These are phyloP conservation scores for Drosophila paulistorum DNA, from an alignment of 1,140 invertebrate species.

Conservation along the genomic window DNA sequence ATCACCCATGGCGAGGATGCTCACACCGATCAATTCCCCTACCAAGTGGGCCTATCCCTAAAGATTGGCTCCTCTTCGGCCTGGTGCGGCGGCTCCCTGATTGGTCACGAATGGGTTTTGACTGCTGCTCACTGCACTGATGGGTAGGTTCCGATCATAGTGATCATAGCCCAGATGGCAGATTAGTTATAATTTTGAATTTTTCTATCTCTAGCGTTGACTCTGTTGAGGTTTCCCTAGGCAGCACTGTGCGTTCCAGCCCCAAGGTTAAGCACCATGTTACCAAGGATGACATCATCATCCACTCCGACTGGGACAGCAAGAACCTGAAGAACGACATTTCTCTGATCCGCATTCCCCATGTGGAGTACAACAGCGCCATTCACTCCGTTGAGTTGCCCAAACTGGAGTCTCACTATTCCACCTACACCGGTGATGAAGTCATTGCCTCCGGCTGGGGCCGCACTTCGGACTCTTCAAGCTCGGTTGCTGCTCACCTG, in stretches of 20 bases:
- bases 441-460: conserved; percentile 73
- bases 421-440: conserved; percentile 49
- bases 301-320: conserved; percentile 83
- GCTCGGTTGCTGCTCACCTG: conserved; percentile 55
- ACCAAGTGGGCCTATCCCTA: conserved; percentile 78
- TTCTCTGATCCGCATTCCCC: conserved; percentile 83
- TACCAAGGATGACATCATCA: conserved; percentile 53
- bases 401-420: conserved; percentile 41
- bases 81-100: conserved; percentile 85
- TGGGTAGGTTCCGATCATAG: conserved; percentile 51
- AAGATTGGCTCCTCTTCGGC: conserved; percentile 55
- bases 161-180: background rate
- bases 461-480: conserved; percentile 77
- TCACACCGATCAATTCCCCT: conserved; percentile 73
- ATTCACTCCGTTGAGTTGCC: conserved; percentile 63
- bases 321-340: conserved; percentile 83
- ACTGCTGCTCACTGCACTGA: conserved; percentile 86
- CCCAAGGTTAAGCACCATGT: conserved; percentile 69
- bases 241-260: conserved; percentile 50
- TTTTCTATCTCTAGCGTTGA: conserved; percentile 40
- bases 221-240: conserved; percentile 58
- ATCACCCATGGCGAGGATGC: conserved; percentile 81
- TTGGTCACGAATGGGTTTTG: conserved; percentile 84
- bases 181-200: background rate
- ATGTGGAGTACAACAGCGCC: conserved; percentile 39